A percentile compares a stretch with the other conserved stretches of the same genome.
Evolutionary conservation across 2,888 invertebrate genomes (phyloP).

Genomic region (Limnephilus marmoratus): DNA sequence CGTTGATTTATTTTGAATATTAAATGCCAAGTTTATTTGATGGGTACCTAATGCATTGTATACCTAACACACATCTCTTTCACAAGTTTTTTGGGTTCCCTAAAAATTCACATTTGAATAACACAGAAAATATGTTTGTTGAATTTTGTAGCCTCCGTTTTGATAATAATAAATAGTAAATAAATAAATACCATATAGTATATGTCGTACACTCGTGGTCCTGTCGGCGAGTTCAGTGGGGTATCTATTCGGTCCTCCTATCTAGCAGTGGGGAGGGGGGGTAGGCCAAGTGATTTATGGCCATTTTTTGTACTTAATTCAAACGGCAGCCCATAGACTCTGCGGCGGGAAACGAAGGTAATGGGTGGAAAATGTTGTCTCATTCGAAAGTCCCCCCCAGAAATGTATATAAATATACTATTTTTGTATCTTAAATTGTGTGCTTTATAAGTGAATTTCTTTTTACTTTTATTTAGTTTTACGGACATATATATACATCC

Average conservation of each 20-base stretch:
- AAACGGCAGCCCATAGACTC: constrained; percentile 53
- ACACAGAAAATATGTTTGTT: background rate
- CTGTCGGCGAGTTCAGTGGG: background rate
- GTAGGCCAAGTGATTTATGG: constrained; percentile 60
- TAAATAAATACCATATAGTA: too few relatives aligned
- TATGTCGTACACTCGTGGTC: too few relatives aligned
- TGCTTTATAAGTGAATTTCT: constrained; percentile 16
- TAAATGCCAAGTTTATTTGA: too few relatives aligned
- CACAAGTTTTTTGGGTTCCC: background rate
- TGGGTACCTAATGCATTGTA: too few relatives aligned
- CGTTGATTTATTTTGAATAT: too few relatives aligned
- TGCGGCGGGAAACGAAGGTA: constrained; percentile 54
- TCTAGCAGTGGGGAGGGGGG: constrained; percentile 16
- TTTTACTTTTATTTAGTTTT: background rate
- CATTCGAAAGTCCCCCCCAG: constrained; percentile 46
- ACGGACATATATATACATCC: too few relatives aligned
- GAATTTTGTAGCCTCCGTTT: background rate
- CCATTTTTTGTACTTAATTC: constrained; percentile 64
- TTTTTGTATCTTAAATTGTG: constrained; percentile 40
- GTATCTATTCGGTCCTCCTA: constrained; percentile 37
- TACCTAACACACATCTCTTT: background rate
- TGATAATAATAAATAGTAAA: background rate
- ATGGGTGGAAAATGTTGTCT: constrained; percentile 51
- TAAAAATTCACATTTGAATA: background rate
- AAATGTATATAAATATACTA: background rate